Evolutionary conservation across 1,140 invertebrate species (phyloP).

Genomic region (Drosophila hydei): DNA sequence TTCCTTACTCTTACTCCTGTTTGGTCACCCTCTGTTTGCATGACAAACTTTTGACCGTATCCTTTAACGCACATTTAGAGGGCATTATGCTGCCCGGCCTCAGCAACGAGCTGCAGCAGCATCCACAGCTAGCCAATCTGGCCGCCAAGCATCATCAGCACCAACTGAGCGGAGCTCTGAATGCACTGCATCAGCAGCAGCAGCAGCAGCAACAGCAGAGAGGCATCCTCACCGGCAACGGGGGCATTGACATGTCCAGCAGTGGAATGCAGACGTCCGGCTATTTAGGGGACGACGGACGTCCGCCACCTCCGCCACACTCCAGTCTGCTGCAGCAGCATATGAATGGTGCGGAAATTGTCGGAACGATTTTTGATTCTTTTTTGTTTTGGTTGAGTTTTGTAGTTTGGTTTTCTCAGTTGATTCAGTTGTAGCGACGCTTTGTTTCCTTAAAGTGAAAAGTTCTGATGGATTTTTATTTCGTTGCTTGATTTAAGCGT

Average conservation of each 20-base stretch:
- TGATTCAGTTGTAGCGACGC: conserved; percentile 10
- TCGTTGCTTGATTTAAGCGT: conserved; percentile 3
- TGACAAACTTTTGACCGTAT: not conserved
- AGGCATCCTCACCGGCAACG: conserved; percentile 65
- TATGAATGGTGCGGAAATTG: conserved; percentile 85
- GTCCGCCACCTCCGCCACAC: conserved; percentile 87
- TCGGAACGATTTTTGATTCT: conserved; percentile 22
- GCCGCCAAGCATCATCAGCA: conserved; percentile 79
- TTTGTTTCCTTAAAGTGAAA: not conserved
- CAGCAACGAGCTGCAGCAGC: conserved; percentile 63
- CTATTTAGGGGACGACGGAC: conserved; percentile 86
- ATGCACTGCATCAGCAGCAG: conserved; percentile 68
- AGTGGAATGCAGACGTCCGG: conserved; percentile 43
- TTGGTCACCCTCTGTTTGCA: not conserved
- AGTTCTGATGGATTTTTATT: conserved; percentile 9
- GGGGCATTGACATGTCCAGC: conserved; percentile 69
- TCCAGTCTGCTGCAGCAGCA: conserved; percentile 90
- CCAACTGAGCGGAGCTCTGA: conserved; percentile 69
- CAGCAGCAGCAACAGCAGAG: conserved; percentile 54
- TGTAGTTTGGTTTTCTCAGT: conserved; percentile 26
- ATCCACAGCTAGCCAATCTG: conserved; percentile 52
- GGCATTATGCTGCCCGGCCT: conserved; percentile 78
- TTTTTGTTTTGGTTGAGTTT: conserved; percentile 39
- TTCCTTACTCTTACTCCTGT: no score
- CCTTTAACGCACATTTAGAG: conserved; percentile 38